Evolutionary conservation across 2,797 vertebrate species (phyloP).

Genomic region (Dipus sagitta): DNA sequence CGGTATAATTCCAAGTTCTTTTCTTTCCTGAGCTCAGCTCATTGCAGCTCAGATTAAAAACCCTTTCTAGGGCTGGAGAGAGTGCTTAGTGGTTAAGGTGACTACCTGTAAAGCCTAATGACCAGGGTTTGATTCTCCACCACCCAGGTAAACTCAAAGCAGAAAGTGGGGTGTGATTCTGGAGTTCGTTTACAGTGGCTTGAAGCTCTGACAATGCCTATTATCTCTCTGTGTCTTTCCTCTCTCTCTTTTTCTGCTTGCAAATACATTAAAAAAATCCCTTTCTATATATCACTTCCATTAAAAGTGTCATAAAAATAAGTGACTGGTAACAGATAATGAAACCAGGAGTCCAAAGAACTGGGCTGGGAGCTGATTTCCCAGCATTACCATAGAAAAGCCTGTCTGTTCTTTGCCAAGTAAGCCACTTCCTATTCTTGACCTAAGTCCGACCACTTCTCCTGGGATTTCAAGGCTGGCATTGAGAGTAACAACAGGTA

Average conservation of each 20-base stretch:
- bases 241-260: too few relatives aligned
- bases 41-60: conserved; percentile 33
- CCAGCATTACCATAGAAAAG: conserved; percentile 36
- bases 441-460: too few relatives aligned
- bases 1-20: conserved; percentile 35
- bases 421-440: background rate
- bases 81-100: too few relatives aligned
- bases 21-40: conserved; percentile 45
- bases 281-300: conserved; percentile 73
- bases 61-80: too few relatives aligned
- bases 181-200: too few relatives aligned
- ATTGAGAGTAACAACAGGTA: background rate
- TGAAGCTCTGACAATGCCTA: too few relatives aligned
- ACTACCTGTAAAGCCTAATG: too few relatives aligned
- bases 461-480: background rate
- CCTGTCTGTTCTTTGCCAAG: conserved; percentile 22
- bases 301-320: conserved; percentile 78
- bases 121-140: too few relatives aligned
- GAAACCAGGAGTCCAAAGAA: conserved; percentile 45
- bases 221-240: too few relatives aligned
- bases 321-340: conserved; percentile 76
- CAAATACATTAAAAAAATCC: too few relatives aligned
- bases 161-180: too few relatives aligned
- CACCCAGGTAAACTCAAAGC: too few relatives aligned
- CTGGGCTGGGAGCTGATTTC: conserved; percentile 50